phyloP scores from a whole-genome alignment of 1,140 invertebrate species.

The Zaprionus ghesquierei region DNA sequence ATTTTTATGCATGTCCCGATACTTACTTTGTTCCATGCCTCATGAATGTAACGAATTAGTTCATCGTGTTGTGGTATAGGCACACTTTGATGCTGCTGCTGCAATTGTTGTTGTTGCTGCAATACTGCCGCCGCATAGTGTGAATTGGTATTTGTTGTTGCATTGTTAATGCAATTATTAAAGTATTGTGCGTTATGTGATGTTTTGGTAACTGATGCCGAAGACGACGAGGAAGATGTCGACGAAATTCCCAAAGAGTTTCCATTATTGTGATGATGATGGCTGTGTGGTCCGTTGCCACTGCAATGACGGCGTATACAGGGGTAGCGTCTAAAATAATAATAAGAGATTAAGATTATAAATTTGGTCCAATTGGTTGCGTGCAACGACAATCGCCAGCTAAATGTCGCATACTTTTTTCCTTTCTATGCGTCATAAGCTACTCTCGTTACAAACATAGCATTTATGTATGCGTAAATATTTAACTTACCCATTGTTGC shows the following conservation, averaged over 20 bases:
- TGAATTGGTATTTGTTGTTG: slow-evolving; percentile 48
- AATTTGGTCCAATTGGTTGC: slow-evolving; percentile 8
- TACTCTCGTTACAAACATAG: neutral
- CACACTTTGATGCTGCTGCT: slow-evolving; percentile 40
- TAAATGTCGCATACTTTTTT: slow-evolving; percentile 29
- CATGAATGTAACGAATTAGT: slow-evolving; percentile 76
- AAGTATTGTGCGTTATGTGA: slow-evolving; percentile 53
- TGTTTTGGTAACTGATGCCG: slow-evolving; percentile 52
- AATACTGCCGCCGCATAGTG: slow-evolving; percentile 34
- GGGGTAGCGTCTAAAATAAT: slow-evolving; percentile 62
- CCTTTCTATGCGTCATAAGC: slow-evolving; percentile 39
- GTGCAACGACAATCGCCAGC: slow-evolving; percentile 9
- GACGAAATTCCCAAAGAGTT: slow-evolving; percentile 51
- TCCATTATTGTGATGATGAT: slow-evolving; percentile 61
- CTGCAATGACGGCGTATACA: slow-evolving; percentile 71
- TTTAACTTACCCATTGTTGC: slow-evolving; percentile 69
- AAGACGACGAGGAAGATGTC: slow-evolving; percentile 50
- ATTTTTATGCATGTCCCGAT: neutral
- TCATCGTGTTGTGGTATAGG: slow-evolving; percentile 78
- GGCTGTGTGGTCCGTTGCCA: slow-evolving; percentile 57
- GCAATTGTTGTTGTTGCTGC: slow-evolving; percentile 47
- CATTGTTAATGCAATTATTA: slow-evolving; percentile 65
- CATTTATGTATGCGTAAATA: neutral
- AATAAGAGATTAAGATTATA: slow-evolving; percentile 11
- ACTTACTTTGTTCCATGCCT: slow-evolving; percentile 79